Percentiles rank a stretch among this genome's conserved stretches.
Conservation (phyloP, 2,113 vertebrate genomes). For the Xenus cinereus region DNA sequence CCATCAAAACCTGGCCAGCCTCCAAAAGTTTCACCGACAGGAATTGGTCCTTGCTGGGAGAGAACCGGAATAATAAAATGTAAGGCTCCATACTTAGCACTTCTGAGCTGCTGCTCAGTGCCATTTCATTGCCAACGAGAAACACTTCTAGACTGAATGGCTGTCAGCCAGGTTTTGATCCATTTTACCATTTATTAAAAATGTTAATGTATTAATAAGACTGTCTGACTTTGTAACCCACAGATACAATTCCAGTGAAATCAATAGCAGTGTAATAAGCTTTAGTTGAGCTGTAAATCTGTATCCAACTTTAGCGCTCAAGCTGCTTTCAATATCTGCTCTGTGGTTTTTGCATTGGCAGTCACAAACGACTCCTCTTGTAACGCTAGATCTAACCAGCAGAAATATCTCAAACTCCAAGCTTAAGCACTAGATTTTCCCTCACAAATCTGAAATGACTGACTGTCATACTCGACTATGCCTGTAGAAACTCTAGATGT, state of each 20-base stretch:
- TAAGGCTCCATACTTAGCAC: neutral
- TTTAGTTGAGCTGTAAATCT: slow-evolving; percentile 28
- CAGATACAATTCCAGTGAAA: neutral
- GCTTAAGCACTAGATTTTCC: neutral
- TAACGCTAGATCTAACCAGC: neutral
- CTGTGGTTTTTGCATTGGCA: neutral
- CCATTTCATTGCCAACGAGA: neutral
- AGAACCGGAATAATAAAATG: neutral
- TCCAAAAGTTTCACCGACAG: neutral
- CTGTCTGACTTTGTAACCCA: neutral
- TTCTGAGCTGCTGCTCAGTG: neutral
- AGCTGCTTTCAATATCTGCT: neutral
- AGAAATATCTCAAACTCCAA: neutral
- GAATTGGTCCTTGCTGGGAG: neutral
- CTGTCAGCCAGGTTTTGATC: neutral
- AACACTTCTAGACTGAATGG: neutral
- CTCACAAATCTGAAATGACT: neutral
- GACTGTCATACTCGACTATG: accelerated
- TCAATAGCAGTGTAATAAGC: neutral
- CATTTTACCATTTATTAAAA: slow-evolving; percentile 12
- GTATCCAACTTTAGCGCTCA: neutral
- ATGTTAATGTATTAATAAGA: neutral
- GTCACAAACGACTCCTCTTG: neutral
- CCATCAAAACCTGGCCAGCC: neutral
- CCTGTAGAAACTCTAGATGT: neutral